Evolutionary conservation across 2,797 vertebrate genomes (phyloP).

Genomic region (Acanthopagrus latus): DNA sequence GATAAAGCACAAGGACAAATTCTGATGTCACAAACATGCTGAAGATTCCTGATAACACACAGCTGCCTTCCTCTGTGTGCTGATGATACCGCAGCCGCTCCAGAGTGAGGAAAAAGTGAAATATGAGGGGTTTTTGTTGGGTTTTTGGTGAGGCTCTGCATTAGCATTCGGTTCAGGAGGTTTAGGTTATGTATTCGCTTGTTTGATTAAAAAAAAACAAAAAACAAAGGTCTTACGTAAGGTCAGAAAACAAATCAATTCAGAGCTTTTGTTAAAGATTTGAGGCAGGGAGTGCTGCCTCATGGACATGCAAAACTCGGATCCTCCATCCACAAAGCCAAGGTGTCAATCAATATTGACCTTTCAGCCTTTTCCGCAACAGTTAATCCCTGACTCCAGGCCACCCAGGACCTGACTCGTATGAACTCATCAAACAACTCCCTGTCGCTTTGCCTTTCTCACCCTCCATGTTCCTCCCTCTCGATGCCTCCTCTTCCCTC

Average conservation of each 20-base stretch:
- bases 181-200: background rate
- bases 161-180: conserved; percentile 1
- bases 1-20: conserved; percentile 1
- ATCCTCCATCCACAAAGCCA: conserved; percentile 47
- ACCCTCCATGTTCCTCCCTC: conserved; percentile 47
- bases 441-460: conserved; percentile 56
- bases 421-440: conserved; percentile 78
- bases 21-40: conserved; percentile 30
- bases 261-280: conserved; percentile 47
- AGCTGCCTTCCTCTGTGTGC: background rate
- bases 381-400: conserved; percentile 71
- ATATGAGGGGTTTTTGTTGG: background rate
- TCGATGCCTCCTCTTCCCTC: conserved; percentile 60
- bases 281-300: conserved; percentile 38
- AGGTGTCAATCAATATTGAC: conserved; percentile 77
- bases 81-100: conserved; percentile 9
- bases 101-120: background rate
- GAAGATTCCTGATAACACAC: conserved; percentile 41
- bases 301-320: conserved; percentile 48
- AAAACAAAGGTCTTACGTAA: conserved; percentile 15
- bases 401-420: conserved; percentile 70
- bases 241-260: conserved; percentile 48
- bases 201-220: conserved; percentile 2
- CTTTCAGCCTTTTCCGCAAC: conserved; percentile 70
- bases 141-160: background rate